Evolutionary conservation across 2,797 vertebrate genomes (phyloP).

Genomic region (Malurus leucopterus): DNA sequence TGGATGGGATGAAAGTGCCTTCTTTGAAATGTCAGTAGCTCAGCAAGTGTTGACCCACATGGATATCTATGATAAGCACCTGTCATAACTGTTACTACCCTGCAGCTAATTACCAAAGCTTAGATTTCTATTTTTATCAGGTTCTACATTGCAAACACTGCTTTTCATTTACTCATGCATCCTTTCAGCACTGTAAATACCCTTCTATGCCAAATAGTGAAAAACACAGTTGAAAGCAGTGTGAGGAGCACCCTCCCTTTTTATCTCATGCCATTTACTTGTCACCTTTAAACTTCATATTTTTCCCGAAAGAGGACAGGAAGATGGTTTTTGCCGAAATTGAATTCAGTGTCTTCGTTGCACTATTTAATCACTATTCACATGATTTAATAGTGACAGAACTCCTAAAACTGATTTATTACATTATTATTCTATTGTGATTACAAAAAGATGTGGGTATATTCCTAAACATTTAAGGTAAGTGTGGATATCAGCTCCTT

Average conservation of each 20-base stretch:
- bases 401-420: constrained; percentile 33
- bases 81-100: neutral
- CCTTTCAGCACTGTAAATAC: neutral
- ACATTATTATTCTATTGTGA: constrained; percentile 29
- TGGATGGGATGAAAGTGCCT: neutral
- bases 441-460: constrained; percentile 15
- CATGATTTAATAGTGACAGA: constrained; percentile 36
- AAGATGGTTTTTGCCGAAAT: constrained; percentile 35
- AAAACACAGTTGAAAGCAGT: neutral
- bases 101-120: neutral
- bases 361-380: constrained; percentile 48
- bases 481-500: constrained; percentile 4
- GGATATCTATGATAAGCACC: neutral
- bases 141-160: neutral
- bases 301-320: neutral
- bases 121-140: neutral
- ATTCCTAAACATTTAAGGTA: constrained; percentile 30
- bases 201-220: neutral
- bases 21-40: neutral
- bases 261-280: neutral
- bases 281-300: neutral
- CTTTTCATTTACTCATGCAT: neutral
- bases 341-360: constrained; percentile 10
- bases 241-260: neutral
- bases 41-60: neutral